phyloP scores from a whole-genome alignment of 1,140 invertebrate genomes.

The Nixonia krombeini region DNA sequence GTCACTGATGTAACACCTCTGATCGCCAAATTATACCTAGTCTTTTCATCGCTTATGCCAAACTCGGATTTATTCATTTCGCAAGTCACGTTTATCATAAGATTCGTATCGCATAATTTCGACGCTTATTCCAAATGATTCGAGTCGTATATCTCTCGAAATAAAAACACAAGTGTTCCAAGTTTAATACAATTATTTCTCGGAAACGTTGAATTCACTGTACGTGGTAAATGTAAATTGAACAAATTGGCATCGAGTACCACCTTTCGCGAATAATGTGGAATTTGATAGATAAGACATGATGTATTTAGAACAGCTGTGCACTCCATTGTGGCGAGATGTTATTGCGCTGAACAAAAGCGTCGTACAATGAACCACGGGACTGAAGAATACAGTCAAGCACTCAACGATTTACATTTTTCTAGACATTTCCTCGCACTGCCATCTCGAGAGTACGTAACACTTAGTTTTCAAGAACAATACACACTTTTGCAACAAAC shows the following conservation, averaged over 20 bases:
- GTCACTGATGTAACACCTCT: neutral
- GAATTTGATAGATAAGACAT: constrained; percentile 23
- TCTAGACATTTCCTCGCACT: constrained; percentile 28
- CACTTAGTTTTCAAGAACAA: constrained; percentile 29
- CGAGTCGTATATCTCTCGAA: too few species aligned
- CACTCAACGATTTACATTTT: constrained; percentile 40
- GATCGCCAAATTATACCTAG: too few species aligned
- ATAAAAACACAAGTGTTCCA: too few species aligned
- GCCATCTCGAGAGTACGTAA: constrained; percentile 24
- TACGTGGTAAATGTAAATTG: neutral
- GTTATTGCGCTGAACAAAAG: constrained; percentile 22
- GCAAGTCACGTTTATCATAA: too few species aligned
- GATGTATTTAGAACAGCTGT: constrained; percentile 8
- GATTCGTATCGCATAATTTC: too few species aligned
- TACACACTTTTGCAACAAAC: too few species aligned
- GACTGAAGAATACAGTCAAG: constrained; percentile 38
- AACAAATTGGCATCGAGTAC: neutral
- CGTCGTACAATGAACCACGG: constrained; percentile 37
- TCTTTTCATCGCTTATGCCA: too few species aligned
- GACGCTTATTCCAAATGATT: too few species aligned
- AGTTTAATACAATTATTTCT: too few species aligned
- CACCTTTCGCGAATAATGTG: constrained; percentile 10
- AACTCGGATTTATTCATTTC: too few species aligned
- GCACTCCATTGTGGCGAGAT: constrained; percentile 35
- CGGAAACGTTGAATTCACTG: neutral